These are phyloP conservation scores for Percina caprodes DNA, from an alignment of 2,113 vertebrate genomes.

Conservation along the genomic window DNA sequence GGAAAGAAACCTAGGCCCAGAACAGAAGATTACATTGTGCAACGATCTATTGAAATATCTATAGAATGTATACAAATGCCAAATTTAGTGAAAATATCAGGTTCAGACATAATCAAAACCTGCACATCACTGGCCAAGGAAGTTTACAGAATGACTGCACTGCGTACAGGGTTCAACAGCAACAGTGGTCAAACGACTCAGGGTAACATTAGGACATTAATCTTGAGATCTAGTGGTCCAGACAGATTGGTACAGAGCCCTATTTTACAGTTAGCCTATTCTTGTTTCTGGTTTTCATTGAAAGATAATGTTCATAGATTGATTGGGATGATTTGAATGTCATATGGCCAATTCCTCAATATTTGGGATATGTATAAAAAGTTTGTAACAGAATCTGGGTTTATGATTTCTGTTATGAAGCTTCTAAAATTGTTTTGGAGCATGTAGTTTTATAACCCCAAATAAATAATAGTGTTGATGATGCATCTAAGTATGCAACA, in stretches of 20 bases:
- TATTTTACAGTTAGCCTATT: neutral
- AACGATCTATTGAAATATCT: neutral
- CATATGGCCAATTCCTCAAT: neutral
- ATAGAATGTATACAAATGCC: neutral
- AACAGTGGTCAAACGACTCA: neutral
- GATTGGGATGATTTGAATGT: neutral
- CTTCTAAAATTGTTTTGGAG: neutral
- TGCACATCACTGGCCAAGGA: too few relatives aligned
- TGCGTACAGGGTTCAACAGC: neutral
- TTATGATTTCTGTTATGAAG: neutral
- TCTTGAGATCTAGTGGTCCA: neutral
- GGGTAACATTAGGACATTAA: neutral
- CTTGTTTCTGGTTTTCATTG: neutral
- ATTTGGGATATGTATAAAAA: neutral
- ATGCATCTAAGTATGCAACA: neutral
- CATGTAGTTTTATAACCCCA: neutral
- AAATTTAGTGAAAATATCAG: neutral
- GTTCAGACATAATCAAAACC: neutral
- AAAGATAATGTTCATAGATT: neutral
- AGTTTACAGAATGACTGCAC: too few relatives aligned
- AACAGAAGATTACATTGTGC: neutral
- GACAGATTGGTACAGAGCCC: constrained; percentile 1
- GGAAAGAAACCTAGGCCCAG: neutral
- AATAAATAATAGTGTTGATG: neutral
- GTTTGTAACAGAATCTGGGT: neutral